A percentile compares a stretch with the other conserved stretches of the same genome.
Evolutionary conservation across 2,888 invertebrate species (phyloP).

Genomic region (Gymnoscelis rufifasciata): DNA sequence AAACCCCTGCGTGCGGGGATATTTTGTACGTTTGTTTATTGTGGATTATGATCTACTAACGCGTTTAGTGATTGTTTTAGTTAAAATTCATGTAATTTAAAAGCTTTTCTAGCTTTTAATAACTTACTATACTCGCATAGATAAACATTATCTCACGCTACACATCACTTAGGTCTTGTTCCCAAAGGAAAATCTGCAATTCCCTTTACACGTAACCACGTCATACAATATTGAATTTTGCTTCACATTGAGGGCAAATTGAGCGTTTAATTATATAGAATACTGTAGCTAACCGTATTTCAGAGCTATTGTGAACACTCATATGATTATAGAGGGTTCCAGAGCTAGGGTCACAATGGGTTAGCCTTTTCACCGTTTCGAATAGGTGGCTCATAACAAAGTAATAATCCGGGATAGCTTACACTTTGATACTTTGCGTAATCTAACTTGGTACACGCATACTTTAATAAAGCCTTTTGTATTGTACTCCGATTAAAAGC

Average conservation of each 20-base stretch:
- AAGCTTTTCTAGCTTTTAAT: no score
- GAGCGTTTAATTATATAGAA: constrained; percentile 25
- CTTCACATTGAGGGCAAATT: constrained; percentile 28
- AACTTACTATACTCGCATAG: no score
- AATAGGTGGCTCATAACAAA: constrained; percentile 7
- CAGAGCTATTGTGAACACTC: constrained; percentile 19
- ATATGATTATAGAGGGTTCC: constrained; percentile 22
- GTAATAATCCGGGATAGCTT: constrained; percentile 5
- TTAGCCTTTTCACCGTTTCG: constrained; percentile 21
- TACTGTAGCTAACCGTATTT: constrained; percentile 21
- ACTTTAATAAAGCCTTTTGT: no score
- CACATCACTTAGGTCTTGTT: no score
- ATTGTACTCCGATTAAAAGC: no score
- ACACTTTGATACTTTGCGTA: constrained; percentile 23
- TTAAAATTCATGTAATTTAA: no score
- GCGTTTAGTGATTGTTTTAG: no score
- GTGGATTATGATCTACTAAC: no score
- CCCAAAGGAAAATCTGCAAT: constrained; percentile 1
- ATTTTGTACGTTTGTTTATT: no score
- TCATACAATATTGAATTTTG: constrained; percentile 32
- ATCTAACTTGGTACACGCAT: constrained; percentile 21
- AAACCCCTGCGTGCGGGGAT: no score
- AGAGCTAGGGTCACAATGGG: constrained; percentile 11
- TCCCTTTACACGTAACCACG: constrained; percentile 1
- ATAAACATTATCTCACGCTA: no score